Conservation (phyloP, 2,888 invertebrate genomes). For the Orthosia gracilis region DNA sequence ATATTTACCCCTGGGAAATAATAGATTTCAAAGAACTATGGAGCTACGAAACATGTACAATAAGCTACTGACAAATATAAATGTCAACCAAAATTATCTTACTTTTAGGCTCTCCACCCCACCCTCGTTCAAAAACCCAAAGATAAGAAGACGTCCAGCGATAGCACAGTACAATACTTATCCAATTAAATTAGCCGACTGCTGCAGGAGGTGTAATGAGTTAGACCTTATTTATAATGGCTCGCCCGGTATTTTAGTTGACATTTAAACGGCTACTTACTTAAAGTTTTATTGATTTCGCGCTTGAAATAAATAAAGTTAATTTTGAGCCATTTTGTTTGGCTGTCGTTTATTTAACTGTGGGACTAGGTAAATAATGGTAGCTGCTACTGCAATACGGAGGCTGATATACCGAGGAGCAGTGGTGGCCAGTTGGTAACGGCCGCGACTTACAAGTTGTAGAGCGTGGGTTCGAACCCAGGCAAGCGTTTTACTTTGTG, state of each 20-base stretch:
- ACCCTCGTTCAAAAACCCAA: slow-evolving; percentile 71
- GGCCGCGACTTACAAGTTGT: too few relatives aligned
- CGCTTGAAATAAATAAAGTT: slow-evolving; percentile 27
- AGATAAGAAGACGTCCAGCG: slow-evolving; percentile 83
- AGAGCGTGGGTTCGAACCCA: too few relatives aligned
- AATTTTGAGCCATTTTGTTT: slow-evolving; percentile 22
- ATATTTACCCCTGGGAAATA: too few relatives aligned
- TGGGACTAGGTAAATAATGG: slow-evolving; percentile 2
- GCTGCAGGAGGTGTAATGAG: slow-evolving; percentile 77
- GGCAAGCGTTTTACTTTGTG: too few relatives aligned
- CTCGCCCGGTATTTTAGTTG: slow-evolving; percentile 65
- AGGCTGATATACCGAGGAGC: not conserved
- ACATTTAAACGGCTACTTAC: slow-evolving; percentile 54
- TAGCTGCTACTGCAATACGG: too few relatives aligned
- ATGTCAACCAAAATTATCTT: too few relatives aligned
- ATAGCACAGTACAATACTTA: slow-evolving; percentile 85
- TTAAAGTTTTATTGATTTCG: slow-evolving; percentile 56
- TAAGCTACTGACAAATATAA: too few relatives aligned
- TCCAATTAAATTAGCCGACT: slow-evolving; percentile 86
- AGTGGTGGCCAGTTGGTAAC: too few relatives aligned
- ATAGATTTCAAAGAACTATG: too few relatives aligned
- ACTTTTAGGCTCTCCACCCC: slow-evolving; percentile 58
- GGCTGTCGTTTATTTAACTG: not conserved
- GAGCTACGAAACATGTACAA: too few relatives aligned
- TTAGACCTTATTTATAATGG: slow-evolving; percentile 72